Evolutionary conservation across 2,888 invertebrate genomes (phyloP).

Genomic region (Polyommatus icarus): DNA sequence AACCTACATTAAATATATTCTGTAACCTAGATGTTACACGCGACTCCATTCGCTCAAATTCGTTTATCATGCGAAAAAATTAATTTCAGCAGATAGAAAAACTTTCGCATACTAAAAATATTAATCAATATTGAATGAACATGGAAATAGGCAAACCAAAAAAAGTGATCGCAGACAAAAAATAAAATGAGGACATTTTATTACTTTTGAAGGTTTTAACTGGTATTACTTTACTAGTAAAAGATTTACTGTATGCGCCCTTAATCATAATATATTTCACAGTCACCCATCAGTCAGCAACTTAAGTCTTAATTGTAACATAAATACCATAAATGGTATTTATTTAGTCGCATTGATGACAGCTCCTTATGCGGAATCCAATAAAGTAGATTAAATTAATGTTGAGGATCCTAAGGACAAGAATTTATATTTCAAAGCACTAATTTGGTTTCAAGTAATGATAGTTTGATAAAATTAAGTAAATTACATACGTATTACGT

Average conservation of each 20-base stretch:
- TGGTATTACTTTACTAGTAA: not conserved
- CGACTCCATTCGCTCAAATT: too few species aligned
- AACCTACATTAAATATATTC: too few species aligned
- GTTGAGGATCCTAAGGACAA: not conserved
- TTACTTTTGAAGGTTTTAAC: not conserved
- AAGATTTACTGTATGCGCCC: not conserved
- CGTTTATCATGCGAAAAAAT: too few species aligned
- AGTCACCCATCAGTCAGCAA: slow-evolving; percentile 1
- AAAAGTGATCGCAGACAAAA: too few species aligned
- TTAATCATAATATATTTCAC: not conserved
- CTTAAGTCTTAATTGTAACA: slow-evolving; percentile 20
- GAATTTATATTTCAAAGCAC: slow-evolving; percentile 20
- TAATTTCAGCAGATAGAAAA: too few species aligned
- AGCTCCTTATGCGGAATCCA: slow-evolving; percentile 40
- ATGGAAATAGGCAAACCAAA: too few species aligned
- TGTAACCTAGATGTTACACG: too few species aligned
- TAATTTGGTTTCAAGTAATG: not conserved
- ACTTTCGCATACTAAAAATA: too few species aligned
- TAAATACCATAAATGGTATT: slow-evolving; percentile 26
- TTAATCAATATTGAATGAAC: too few species aligned
- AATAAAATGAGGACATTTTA: too few species aligned
- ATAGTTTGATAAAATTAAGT: not conserved
- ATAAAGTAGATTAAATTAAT: slow-evolving; percentile 17
- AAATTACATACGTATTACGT: too few species aligned
- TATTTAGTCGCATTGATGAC: slow-evolving; percentile 12